Evolutionary conservation across 2,797 vertebrate genomes (phyloP).

Genomic region (Cirrhinus molitorella): DNA sequence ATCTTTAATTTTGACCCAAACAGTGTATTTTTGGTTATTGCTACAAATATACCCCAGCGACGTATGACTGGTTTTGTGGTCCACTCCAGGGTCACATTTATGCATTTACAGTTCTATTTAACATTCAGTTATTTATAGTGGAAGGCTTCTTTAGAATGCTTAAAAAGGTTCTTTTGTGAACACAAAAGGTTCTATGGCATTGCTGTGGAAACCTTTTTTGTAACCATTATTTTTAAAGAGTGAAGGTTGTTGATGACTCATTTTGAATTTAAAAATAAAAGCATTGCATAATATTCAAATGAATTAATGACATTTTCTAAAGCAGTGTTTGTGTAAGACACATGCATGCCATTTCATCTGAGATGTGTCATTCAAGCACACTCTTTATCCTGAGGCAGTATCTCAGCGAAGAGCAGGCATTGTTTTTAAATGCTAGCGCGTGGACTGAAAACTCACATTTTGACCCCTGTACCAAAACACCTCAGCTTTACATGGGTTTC

Average conservation of each 20-base stretch:
- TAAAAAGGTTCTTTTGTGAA: not conserved
- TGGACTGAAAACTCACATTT: conserved; percentile 30
- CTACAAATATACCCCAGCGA: too few relatives aligned
- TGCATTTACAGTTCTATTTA: not conserved
- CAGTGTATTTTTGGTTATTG: too few relatives aligned
- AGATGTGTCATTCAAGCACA: conserved; percentile 42
- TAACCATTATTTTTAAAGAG: conserved; percentile 11
- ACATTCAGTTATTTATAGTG: not conserved
- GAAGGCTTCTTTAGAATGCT: not conserved
- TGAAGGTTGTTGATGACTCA: not conserved
- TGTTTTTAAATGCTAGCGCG: conserved; percentile 5
- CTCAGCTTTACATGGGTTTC: conserved; percentile 19
- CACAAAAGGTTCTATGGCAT: not conserved
- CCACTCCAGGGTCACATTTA: too few relatives aligned
- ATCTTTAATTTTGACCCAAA: too few relatives aligned
- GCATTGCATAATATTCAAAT: not conserved
- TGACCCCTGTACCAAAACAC: conserved; percentile 32
- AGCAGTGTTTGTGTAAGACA: conserved; percentile 18
- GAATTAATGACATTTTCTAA: not conserved
- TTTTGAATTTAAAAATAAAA: conserved; percentile 7
- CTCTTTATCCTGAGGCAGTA: conserved; percentile 54
- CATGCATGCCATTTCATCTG: conserved; percentile 9
- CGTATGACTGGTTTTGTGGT: too few relatives aligned
- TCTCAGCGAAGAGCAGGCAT: conserved; percentile 7
- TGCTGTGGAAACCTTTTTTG: not conserved